Base-by-base conservation (phyloP, 2,113 vertebrate species). In the Melierax canorus region DNA sequence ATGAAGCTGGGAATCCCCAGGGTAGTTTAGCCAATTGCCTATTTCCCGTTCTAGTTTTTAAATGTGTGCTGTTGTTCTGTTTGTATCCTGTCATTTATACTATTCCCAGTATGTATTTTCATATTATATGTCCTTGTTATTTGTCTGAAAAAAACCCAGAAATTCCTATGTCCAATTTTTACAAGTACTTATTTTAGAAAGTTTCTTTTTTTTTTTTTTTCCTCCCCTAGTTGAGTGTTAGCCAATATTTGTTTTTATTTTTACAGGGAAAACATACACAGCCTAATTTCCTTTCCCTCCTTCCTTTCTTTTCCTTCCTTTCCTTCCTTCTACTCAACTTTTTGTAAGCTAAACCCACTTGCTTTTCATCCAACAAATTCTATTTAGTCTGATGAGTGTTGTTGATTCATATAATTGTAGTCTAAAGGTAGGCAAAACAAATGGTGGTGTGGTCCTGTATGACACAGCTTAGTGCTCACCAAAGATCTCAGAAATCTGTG, bases 221-320 rank as follows among this genome's bases (percentile, higher is more conserved):
- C 0, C 4, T 8, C 41, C 29, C 1, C 27, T 0, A 48, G 5
- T 29, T 66, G 11, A 34, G 4, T 74, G 6, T 9, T 48, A 45
- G 58, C 1, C 6, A 51, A 5, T 41, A 23, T 8, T 48, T 72
- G 3, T 21, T 60, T 23, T 22, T 21, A 34, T 26, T 45, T 15
- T 7, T 13, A 6, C 9, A 26, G 7, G 36, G 18, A 66, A 82
- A 62, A 36, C 7, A 21, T 45, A 20, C 2, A 30, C 15, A 41
- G 2, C 1, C 18, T 36, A 48, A 75, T 45, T 13, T 50, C 6
- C 19, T 43, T 83, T 63, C 10, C 27, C 1, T 60, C 14, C 10
- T 64, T 72, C 16, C 5, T 3, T 48, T n/a, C 22, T n/a, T 76
- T 30, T 3, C 7, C 7, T 64, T 15, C 7, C 2, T 64, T 72